phyloP scores from a whole-genome alignment of 2,888 invertebrate genomes.

The Mesorhabditis sp. region DNA sequence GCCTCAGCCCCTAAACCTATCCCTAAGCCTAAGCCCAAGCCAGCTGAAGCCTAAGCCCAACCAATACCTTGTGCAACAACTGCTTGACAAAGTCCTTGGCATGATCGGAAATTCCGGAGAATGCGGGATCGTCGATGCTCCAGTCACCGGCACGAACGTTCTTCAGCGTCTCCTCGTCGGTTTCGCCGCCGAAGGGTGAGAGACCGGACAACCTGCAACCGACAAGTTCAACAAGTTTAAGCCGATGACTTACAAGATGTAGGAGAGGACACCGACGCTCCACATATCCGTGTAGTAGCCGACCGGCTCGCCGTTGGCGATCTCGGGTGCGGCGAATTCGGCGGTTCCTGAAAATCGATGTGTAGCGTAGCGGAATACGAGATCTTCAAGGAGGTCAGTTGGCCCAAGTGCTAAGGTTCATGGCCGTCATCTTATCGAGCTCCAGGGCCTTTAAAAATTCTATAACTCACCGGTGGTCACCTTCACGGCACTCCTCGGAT shows the following conservation, averaged over 20 bases:
- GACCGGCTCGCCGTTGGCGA: slow-evolving; percentile 94
- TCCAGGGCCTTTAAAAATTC: too few relatives aligned
- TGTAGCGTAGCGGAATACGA: background rate
- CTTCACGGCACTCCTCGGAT: slow-evolving; percentile 96
- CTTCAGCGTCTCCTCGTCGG: slow-evolving; percentile 93
- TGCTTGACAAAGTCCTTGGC: slow-evolving; percentile 89
- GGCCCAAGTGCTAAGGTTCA: background rate
- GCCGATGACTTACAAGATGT: slow-evolving; percentile 73
- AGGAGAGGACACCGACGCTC: slow-evolving; percentile 96
- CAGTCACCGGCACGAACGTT: slow-evolving; percentile 90
- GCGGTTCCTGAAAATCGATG: slow-evolving; percentile 76
- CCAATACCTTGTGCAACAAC: too few relatives aligned
- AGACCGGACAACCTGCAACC: slow-evolving; percentile 79
- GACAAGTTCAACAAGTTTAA: background rate
- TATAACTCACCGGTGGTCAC: slow-evolving; percentile 68
- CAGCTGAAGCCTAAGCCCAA: too few relatives aligned
- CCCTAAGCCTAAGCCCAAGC: too few relatives aligned
- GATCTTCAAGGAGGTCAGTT: background rate
- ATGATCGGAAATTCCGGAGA: slow-evolving; percentile 87
- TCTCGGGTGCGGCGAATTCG: slow-evolving; percentile 98
- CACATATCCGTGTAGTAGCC: slow-evolving; percentile 99
- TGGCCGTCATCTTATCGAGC: slow-evolving; percentile 19
- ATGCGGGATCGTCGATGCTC: slow-evolving; percentile 96
- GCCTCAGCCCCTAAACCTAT: too few relatives aligned
- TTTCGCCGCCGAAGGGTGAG: slow-evolving; percentile 97